phyloP scores from a whole-genome alignment of 2,113 vertebrate species.

The Theropithecus gelada region DNA sequence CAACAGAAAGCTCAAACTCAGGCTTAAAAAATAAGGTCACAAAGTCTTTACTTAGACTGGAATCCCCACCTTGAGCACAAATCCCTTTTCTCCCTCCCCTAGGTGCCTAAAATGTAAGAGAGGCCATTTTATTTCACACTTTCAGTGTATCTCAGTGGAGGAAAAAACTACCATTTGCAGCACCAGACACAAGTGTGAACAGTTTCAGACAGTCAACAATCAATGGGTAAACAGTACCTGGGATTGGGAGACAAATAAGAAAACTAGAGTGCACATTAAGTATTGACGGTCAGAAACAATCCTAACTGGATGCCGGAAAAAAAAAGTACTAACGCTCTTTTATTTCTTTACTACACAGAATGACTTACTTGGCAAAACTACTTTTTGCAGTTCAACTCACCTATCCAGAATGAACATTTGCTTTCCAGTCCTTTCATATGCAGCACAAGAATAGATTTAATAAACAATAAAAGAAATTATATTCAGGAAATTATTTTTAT shows the following conservation, averaged over 20 bases:
- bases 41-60: not conserved
- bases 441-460: not conserved
- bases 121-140: not conserved
- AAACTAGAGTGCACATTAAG: not conserved
- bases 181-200: not conserved
- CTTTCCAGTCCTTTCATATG: constrained; percentile 16
- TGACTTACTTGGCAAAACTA: not conserved
- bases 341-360: not conserved
- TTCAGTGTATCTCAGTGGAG: not conserved
- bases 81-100: not conserved
- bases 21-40: not conserved
- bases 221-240: not conserved
- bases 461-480: not conserved
- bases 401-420: constrained; percentile 11
- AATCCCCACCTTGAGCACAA: not conserved
- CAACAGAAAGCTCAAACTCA: not conserved
- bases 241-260: not conserved
- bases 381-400: not conserved
- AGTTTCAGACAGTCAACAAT: not conserved
- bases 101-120: not conserved
- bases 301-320: not conserved
- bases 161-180: not conserved
- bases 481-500: constrained; percentile 7
- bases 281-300: not conserved
- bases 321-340: not conserved